phyloP scores from a whole-genome alignment of 2,113 vertebrate species.

The Dasyurus viverrinus region DNA sequence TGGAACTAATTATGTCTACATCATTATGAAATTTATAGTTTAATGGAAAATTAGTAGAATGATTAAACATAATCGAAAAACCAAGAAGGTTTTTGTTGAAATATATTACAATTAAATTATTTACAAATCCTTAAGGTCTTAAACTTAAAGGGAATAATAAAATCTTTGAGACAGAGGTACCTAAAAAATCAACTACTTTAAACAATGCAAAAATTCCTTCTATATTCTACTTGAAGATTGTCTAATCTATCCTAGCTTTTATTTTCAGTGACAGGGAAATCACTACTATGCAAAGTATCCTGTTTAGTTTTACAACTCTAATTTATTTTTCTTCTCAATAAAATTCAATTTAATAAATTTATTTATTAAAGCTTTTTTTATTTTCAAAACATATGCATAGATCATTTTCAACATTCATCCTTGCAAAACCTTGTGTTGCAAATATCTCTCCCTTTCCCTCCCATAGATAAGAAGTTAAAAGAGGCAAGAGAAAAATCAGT shows the following conservation, averaged over 20 bases:
- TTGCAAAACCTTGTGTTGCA: too few relatives aligned
- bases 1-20: slow-evolving; percentile 1
- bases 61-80: slow-evolving; percentile 18
- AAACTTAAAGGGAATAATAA: slow-evolving; percentile 22
- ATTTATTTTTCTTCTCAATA: background rate
- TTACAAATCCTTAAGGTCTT: slow-evolving; percentile 38
- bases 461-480: background rate
- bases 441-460: too few relatives aligned
- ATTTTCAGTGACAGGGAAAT: background rate
- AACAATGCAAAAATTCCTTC: slow-evolving; percentile 2
- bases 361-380: too few relatives aligned
- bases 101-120: slow-evolving; percentile 5
- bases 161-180: slow-evolving; percentile 10
- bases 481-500: background rate
- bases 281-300: background rate
- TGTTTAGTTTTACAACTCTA: background rate
- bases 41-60: slow-evolving; percentile 23
- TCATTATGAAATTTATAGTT: slow-evolving; percentile 43
- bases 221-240: slow-evolving; percentile 10
- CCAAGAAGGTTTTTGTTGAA: slow-evolving; percentile 16
- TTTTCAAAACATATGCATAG: too few relatives aligned
- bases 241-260: background rate
- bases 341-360: too few relatives aligned
- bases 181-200: background rate
- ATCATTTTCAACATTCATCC: too few relatives aligned